Percentiles rank a stretch among this genome's conserved stretches.
Evolutionary conservation across 1,140 invertebrate genomes (phyloP).

Genomic region (Tetragnatha versicolor): DNA sequence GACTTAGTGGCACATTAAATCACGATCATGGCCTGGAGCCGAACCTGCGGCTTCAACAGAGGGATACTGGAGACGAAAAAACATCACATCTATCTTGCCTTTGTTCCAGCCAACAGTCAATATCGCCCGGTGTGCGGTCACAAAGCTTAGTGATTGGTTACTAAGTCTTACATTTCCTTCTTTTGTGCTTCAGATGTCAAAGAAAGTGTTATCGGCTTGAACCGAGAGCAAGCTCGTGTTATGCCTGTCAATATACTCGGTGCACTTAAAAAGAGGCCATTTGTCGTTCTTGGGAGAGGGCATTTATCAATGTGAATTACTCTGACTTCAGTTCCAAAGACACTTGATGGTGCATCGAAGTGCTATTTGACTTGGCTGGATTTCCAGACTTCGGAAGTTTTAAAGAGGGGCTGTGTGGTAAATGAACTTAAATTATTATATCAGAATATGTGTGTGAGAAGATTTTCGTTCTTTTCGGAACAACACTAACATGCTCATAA

Average conservation of each 20-base stretch:
- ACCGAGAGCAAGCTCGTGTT: conserved; percentile 4
- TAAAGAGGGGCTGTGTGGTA: neutral
- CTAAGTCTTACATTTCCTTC: conserved; percentile 14
- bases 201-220: conserved; percentile 20
- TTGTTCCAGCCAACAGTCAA: conserved; percentile 20
- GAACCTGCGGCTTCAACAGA: neutral
- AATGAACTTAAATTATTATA: neutral
- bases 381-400: neutral
- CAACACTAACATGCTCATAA: no score
- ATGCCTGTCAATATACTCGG: conserved; percentile 17
- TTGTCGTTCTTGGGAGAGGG: neutral
- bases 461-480: neutral
- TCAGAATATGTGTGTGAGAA: neutral
- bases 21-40: neutral
- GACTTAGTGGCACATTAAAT: conserved; percentile 16
- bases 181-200: conserved; percentile 22
- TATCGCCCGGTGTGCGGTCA: conserved; percentile 15
- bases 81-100: conserved; percentile 18
- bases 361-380: neutral
- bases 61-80: conserved; percentile 1
- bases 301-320: no score
- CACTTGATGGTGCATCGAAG: neutral
- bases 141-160: conserved; percentile 15
- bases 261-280: neutral
- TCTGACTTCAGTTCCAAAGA: no score